phyloP scores from a whole-genome alignment of 1,140 invertebrate genomes.

The Drosophila pectinifera region DNA sequence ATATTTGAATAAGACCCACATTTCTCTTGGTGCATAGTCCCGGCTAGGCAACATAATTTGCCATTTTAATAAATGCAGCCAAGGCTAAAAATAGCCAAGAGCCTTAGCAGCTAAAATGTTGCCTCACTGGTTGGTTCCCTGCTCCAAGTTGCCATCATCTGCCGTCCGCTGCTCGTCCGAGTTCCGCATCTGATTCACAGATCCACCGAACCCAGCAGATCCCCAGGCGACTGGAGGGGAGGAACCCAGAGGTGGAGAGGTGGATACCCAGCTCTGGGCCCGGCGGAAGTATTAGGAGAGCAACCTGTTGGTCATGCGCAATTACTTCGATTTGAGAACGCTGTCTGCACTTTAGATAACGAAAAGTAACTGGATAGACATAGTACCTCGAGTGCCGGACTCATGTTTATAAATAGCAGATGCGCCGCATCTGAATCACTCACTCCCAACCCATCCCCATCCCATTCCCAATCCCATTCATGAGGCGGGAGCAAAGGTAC shows the following conservation, averaged over 20 bases:
- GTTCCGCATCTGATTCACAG: constrained; percentile 43
- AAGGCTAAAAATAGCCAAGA: constrained; percentile 67
- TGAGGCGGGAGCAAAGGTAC: constrained; percentile 65
- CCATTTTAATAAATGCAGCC: constrained; percentile 80
- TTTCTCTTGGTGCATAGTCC: constrained; percentile 17
- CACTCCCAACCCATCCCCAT: constrained; percentile 4
- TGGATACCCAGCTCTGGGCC: constrained; percentile 10
- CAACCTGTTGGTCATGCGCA: constrained; percentile 70
- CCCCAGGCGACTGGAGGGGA: background rate
- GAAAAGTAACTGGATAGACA: constrained; percentile 61
- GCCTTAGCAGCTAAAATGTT: constrained; percentile 62
- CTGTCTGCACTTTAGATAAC: constrained; percentile 78
- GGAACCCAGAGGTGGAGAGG: constrained; percentile 8
- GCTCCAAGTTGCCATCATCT: constrained; percentile 36
- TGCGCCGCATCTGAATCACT: constrained; percentile 70
- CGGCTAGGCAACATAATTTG: constrained; percentile 57
- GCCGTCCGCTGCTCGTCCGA: constrained; percentile 14
- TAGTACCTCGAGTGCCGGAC: constrained; percentile 29
- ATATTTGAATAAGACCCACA: no score
- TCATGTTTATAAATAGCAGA: constrained; percentile 77
- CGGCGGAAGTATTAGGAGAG: constrained; percentile 71
- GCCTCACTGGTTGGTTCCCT: constrained; percentile 62
- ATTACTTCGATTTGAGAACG: constrained; percentile 68
- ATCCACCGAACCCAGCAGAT: constrained; percentile 20
- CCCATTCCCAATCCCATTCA: constrained; percentile 52